Evolutionary conservation across 2,797 vertebrate species (phyloP), one percentile per base, ranked within the genome.

Genomic region (Megalops cyprinoides): DNA sequence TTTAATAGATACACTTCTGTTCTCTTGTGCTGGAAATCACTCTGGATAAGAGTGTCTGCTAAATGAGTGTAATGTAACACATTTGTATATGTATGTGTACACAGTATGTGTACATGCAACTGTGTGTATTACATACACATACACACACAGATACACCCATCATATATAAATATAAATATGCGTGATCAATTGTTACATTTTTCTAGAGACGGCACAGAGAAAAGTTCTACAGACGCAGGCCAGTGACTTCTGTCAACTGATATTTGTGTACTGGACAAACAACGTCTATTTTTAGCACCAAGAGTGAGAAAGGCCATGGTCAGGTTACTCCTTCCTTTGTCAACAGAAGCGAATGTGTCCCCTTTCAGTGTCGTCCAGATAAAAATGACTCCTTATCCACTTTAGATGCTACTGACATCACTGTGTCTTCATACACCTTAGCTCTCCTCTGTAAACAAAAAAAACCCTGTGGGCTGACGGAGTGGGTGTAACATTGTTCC

Each of bases 251-350:
- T 8, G 5, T 8, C 18, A n/a, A 9, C 34, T 9, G 65, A 23
- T 23, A 44, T 42, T 39, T 69, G 37, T 42, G 65, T 69, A 23
- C 31, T 31, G 28, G 60, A 65, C 28, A 42, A 42, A 42, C 65
- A 18, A 6, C 51, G 74, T 82, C 88, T 93, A 92, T 88, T 90
- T 91, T 91, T 91, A 91, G 87, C 81, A 12, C 9, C 84, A 89
- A 86, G 89, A 81, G 86, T 79, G 84, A 79, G 85, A 85, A 86
- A 71, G 85, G 82, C 84, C 82, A 82, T 53, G 69, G 91, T 92
- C 90, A 87, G 84, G 86, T 89, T 86, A 87, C 86, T 87, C 90
- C n/a, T 89, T 90, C 88, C 84, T 91, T 85, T 78, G 78, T 93
- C 89, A 87, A 82, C 83, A 67, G 67, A 60, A 80, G 76, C 74